Evolutionary conservation across 2,113 vertebrate genomes (phyloP).

Genomic region (Oenanthe oenanthe): DNA sequence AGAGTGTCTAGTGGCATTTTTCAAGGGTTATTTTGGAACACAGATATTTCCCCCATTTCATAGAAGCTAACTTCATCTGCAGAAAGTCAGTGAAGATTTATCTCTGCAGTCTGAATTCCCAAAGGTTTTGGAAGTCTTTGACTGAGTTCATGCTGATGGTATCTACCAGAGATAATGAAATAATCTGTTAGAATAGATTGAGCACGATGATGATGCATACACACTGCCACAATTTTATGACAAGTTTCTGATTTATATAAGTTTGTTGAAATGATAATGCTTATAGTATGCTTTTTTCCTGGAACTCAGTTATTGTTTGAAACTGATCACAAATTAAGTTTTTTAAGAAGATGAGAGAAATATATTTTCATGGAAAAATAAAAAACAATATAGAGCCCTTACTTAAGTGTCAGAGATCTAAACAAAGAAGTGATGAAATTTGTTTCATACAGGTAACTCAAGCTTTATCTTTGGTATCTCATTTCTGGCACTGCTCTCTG

Average conservation of each 20-base stretch:
- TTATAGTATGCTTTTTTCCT: not conserved
- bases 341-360: not conserved
- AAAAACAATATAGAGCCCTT: not conserved
- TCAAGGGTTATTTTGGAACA: slow-evolving; percentile 29
- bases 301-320: not conserved
- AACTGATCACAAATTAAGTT: not conserved
- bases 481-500: not conserved
- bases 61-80: slow-evolving; percentile 22
- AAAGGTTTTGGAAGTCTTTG: slow-evolving; percentile 17
- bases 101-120: not conserved
- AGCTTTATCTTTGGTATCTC: not conserved
- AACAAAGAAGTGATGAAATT: not conserved
- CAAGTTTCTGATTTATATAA: not conserved
- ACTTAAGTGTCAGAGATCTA: not conserved
- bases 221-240: not conserved
- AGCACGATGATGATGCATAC: not conserved
- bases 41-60: not conserved
- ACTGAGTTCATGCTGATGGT: not conserved
- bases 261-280: not conserved
- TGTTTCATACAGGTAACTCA: not conserved
- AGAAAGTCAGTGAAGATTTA: slow-evolving; percentile 40
- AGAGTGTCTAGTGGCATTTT: slow-evolving; percentile 19
- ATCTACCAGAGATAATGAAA: not conserved
- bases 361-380: not conserved
- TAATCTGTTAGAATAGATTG: not conserved